Conservation (phyloP, 2,888 invertebrate genomes). For the Morpho helenor region DNA sequence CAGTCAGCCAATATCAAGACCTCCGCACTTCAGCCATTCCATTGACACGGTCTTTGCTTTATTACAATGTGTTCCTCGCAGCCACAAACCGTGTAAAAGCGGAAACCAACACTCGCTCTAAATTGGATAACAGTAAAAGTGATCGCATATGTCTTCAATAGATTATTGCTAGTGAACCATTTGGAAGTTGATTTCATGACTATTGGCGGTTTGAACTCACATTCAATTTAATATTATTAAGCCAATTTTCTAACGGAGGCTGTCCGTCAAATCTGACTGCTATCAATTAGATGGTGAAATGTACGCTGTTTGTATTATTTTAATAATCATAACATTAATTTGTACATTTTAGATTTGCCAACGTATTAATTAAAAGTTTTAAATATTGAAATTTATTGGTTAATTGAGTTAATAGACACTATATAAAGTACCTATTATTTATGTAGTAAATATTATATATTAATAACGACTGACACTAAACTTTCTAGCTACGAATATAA, state of each 20-base stretch:
- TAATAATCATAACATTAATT: not conserved
- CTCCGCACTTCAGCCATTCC: slow-evolving; percentile 48
- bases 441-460: too few species aligned
- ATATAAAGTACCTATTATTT: too few species aligned
- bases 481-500: too few species aligned
- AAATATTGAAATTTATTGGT: too few species aligned
- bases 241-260: slow-evolving; percentile 30
- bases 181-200: slow-evolving; percentile 51
- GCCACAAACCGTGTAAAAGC: slow-evolving; percentile 75
- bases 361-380: too few species aligned
- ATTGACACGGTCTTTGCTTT: slow-evolving; percentile 55
- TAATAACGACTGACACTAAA: too few species aligned
- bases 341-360: too few species aligned
- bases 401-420: too few species aligned
- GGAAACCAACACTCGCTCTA: slow-evolving; percentile 72
- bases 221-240: slow-evolving; percentile 47
- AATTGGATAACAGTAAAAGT: slow-evolving; percentile 78
- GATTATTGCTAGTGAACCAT: slow-evolving; percentile 50
- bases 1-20: slow-evolving; percentile 54
- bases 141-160: slow-evolving; percentile 72
- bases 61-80: slow-evolving; percentile 61
- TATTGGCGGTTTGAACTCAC: slow-evolving; percentile 52
- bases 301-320: slow-evolving; percentile 2
- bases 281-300: slow-evolving; percentile 11
- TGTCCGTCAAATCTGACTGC: slow-evolving; percentile 6